These are phyloP conservation scores for Hydractinia symbiolongicarpus DNA, from an alignment of 30 jellyfish, hydroid and myxozoan genomes.

Conservation along the genomic window DNA sequence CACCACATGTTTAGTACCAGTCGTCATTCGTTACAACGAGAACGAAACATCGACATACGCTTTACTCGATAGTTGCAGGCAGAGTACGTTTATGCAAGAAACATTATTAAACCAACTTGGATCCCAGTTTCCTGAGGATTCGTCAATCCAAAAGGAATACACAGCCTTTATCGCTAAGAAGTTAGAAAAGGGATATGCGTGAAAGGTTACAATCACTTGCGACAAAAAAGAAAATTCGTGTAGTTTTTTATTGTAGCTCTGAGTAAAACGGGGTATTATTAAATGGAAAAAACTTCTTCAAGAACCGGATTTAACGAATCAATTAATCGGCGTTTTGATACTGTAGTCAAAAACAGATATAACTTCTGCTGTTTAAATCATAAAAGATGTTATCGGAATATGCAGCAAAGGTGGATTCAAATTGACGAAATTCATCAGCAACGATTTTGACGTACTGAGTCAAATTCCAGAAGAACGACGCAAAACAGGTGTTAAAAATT, in stretches of 20 bases:
- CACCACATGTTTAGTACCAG: too few species aligned
- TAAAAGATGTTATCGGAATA: conserved; percentile 17
- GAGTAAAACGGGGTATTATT: conserved; percentile 29
- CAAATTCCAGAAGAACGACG: conserved; percentile 26
- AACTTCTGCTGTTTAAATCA: conserved; percentile 12
- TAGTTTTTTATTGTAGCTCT: conserved; percentile 31
- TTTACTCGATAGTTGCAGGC: too few species aligned
- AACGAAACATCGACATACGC: too few species aligned
- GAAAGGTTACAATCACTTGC: not conserved
- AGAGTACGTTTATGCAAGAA: too few species aligned
- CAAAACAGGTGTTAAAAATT: not conserved
- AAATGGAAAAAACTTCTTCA: conserved; percentile 16
- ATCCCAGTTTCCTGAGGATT: conserved; percentile 20
- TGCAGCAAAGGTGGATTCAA: conserved; percentile 35
- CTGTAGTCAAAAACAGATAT: conserved; percentile 18
- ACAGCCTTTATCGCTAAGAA: conserved; percentile 36
- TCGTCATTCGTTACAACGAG: too few species aligned
- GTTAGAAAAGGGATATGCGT: conserved; percentile 39
- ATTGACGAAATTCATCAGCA: conserved; percentile 31
- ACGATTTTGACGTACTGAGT: conserved; percentile 18
- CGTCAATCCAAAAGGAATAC: conserved; percentile 25
- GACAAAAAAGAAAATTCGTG: conserved; percentile 29
- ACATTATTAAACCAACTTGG: not conserved
- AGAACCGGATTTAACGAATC: conserved; percentile 38
- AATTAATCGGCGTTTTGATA: conserved; percentile 20